Base-by-base conservation (phyloP, 2,797 vertebrate genomes). In the Lophura swinhoii region DNA sequence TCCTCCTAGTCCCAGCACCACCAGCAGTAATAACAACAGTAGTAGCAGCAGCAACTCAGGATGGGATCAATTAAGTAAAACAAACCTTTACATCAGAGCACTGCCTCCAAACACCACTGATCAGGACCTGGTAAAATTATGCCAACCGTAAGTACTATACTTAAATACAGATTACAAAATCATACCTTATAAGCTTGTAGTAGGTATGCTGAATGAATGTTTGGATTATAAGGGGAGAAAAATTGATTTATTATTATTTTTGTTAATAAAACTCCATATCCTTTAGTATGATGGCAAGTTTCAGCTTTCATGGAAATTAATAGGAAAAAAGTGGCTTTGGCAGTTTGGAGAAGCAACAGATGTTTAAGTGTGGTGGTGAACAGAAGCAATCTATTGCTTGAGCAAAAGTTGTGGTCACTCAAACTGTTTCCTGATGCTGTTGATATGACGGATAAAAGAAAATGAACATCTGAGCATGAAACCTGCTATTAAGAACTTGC, bases 51-150 rank as follows among this genome's bases (percentile, higher is more conserved):
- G 98, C 98, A 98, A 96, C 79, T 99, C 98, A 95, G 99, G 99
- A 97, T 99, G 99, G 99, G 99, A 99, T 96, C 99, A 99, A 94
- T 98, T 99, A 97, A 99, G 99, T 97, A 99, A 99, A 98, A 99
- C 99, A 31, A 99, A 99, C 97, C 99, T 99, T 94, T 99, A 99
- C 96, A 99, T 99, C 97, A 98, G 99, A 97, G 99, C 99, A 80
- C 97, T 99, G 98, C 98, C 98, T 96, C 99, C 99, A 48, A 98
- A 98, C 91, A 99, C 99, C 98, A 99, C 98, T 67, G 99, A 99
- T 97, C 99, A 99, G 97, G 99, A 99, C 98, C 98, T 99, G 97
- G 99, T 99, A 97, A 99, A 99, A 93, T 98, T 99, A 96, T 99
- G 99, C 97, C 99, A 99, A 97, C 99, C 99, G 99, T 99, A 98